phyloP scores from a whole-genome alignment of 1,140 invertebrate genomes.

The Arion vulgaris region DNA sequence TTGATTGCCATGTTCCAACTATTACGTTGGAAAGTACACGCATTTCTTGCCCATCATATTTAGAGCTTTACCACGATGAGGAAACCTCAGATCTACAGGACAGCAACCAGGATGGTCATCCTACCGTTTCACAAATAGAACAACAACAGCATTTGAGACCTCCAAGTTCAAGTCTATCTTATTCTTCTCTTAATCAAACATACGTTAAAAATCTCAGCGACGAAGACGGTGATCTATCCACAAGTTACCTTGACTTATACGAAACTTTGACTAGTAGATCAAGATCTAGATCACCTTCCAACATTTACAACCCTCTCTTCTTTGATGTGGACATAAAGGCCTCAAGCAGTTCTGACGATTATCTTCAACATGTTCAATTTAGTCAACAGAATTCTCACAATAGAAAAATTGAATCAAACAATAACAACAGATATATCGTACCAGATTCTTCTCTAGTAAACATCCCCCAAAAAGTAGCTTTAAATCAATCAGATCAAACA shows the following conservation, averaged over 20 bases:
- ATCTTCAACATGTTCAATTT: not conserved
- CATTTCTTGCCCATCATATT: slow-evolving; percentile 1
- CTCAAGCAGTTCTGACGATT: not conserved
- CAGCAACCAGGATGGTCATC: not conserved
- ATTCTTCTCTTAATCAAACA: not conserved
- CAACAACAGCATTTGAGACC: not conserved
- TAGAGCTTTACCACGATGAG: not conserved
- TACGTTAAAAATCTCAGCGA: not conserved
- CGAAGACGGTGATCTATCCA: not conserved
- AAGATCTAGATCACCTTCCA: slow-evolving; percentile 18
- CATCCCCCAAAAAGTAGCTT: too few species aligned
- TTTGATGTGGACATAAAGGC: too few species aligned
- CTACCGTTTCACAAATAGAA: not conserved
- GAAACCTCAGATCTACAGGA: not conserved
- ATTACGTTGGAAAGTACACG: not conserved
- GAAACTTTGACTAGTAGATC: slow-evolving; percentile 3
- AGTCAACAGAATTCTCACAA: not conserved
- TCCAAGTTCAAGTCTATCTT: not conserved
- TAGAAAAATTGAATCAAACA: not conserved
- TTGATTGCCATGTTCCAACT: too few species aligned
- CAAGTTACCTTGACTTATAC: slow-evolving; percentile 30
- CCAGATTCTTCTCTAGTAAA: too few species aligned
- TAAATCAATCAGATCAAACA: not conserved
- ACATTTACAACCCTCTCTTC: slow-evolving; percentile 13
- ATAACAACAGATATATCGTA: not conserved